Evolutionary conservation across 2,888 invertebrate genomes (phyloP), one percentile per base, ranked within the genome.

Genomic region (Odontocerum albicorne): DNA sequence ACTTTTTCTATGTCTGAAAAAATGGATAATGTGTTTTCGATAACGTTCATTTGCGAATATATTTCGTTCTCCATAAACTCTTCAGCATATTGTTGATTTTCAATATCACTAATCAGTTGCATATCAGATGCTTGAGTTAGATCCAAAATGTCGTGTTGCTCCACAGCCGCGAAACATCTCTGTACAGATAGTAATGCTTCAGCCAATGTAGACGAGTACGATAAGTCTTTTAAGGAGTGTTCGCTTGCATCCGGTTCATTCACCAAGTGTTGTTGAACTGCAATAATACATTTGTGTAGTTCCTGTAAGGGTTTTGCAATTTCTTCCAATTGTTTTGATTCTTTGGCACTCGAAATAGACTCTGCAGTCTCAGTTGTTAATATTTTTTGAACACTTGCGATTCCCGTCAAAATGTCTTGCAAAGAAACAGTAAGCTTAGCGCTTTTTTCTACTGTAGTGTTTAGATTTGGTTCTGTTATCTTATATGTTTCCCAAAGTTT

Each of bases 121-220:
- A 52, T 20, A 13, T 75, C 71, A 2, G 72, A 73, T 27, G 64
- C 65, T 55, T 65, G 64, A 10, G 72, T 69, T 35, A 75, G 63
- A 50, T 74, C 70, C 6, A 76, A 66, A 52, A 74, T 73, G 57
- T 74, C 69, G 63, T 68, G 72, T 60, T 74, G 68, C 64, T 74
- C 70, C 47, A 75, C 64, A 1, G 70, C 69, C 39, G 72, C 73
- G 60, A 75, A 72, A 58, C 68, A 72, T 13, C 62, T 70, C 64
- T 75, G 71, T 10, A 77, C 65, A 57, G 73, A 70, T 56, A 69
- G 67, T 39, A 76, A 65, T 7, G 67, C 66, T 62, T 74, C 67
- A 50, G 75, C 69, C 12, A 76, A 62, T 59, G 68, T 68, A 20
- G 70, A 70, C 64, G 55, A 39, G 15, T 54, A 54, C 3, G 56